Conservation (phyloP, 2,888 invertebrate genomes). For the Metallyticus violacea region DNA sequence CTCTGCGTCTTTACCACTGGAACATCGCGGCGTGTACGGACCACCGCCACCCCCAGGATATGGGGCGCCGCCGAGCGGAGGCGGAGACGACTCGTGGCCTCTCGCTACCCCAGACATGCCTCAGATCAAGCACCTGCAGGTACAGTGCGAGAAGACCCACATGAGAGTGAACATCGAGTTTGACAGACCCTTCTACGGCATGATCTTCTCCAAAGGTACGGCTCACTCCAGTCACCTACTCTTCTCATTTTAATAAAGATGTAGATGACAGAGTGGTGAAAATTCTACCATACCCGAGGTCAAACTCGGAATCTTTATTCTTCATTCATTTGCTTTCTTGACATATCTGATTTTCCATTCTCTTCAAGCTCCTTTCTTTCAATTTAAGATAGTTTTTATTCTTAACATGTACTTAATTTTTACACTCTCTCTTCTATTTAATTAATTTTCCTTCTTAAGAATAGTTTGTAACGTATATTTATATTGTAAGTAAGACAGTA, state of each 20-base stretch:
- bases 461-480: too few relatives aligned
- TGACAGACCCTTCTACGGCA: constrained; percentile 91
- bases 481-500: too few relatives aligned
- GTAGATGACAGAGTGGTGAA: not conserved
- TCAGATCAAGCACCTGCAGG: constrained; percentile 89
- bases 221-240: too few relatives aligned
- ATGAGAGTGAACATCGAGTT: constrained; percentile 95
- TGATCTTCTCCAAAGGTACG: constrained; percentile 86
- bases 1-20: constrained; percentile 66
- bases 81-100: constrained; percentile 82
- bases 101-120: constrained; percentile 85
- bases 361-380: not conserved
- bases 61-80: constrained; percentile 46
- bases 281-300: not conserved
- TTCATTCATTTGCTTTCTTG: too few relatives aligned
- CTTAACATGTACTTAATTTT: not conserved
- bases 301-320: too few relatives aligned
- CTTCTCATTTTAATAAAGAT: too few relatives aligned
- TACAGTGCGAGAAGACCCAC: constrained; percentile 93
- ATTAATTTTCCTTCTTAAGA: too few relatives aligned
- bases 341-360: not conserved
- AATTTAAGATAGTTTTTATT: not conserved
- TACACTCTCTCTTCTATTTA: too few relatives aligned
- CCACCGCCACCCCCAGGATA: constrained; percentile 35
- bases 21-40: constrained; percentile 59